Percentiles rank a stretch among this genome's conserved stretches.
Evolutionary conservation across 1,140 invertebrate genomes (phyloP).

Genomic region (Plutomurus gul): DNA sequence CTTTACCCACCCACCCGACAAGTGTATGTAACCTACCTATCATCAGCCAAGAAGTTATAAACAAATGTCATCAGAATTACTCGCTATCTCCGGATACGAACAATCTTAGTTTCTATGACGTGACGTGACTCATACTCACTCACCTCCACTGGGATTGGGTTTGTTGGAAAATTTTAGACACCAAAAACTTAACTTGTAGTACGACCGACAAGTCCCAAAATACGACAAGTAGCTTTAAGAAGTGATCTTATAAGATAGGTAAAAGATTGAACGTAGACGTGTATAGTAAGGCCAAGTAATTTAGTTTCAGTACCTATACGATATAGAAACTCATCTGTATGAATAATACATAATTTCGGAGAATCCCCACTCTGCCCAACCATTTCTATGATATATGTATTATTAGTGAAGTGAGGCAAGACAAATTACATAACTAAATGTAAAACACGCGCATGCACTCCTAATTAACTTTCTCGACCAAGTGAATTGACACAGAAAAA

Average conservation of each 20-base stretch:
- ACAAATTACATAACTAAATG: background rate
- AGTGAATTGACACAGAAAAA: too few species aligned
- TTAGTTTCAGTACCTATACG: too few species aligned
- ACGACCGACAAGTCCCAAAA: too few species aligned
- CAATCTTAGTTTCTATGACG: background rate
- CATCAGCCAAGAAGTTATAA: background rate
- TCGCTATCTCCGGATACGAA: background rate
- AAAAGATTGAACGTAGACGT: too few species aligned
- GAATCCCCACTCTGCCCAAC: background rate
- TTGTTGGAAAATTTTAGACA: too few species aligned
- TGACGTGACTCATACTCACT: background rate
- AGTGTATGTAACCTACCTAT: too few species aligned
- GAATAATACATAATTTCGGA: conserved; percentile 18
- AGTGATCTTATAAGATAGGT: too few species aligned
- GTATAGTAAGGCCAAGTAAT: too few species aligned
- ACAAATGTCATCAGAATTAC: background rate
- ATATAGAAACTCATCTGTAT: too few species aligned
- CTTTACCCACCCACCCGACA: too few species aligned
- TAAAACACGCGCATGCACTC: background rate
- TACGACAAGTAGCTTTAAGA: too few species aligned
- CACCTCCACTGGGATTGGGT: background rate
- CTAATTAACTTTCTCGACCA: conserved; percentile 22
- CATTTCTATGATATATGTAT: background rate
- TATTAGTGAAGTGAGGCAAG: background rate
- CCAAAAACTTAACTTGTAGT: too few species aligned